Evolutionary conservation across 2,888 invertebrate species (phyloP).

Genomic region (Oscheius sp.): DNA sequence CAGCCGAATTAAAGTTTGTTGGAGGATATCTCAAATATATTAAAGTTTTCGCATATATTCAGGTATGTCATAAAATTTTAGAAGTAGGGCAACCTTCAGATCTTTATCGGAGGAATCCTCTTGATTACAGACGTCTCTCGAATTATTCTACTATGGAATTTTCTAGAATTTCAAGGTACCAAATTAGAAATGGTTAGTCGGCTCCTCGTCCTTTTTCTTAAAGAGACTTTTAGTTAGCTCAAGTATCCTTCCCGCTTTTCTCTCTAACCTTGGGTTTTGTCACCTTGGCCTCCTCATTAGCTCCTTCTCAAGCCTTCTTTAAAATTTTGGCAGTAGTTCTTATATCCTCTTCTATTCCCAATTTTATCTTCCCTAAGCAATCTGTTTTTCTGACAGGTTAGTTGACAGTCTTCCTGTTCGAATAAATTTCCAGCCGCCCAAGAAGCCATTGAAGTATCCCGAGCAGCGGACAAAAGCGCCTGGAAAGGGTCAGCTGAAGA

Average conservation of each 20-base stretch:
- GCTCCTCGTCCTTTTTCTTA: neutral
- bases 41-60: conserved; percentile 22
- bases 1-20: neutral
- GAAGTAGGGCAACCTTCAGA: conserved; percentile 37
- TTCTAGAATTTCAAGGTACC: conserved; percentile 46
- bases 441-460: conserved; percentile 50
- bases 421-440: conserved; percentile 44
- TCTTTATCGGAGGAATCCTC: conserved; percentile 54
- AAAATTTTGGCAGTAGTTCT: conserved; percentile 48
- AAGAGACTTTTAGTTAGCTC: conserved; percentile 38
- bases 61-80: neutral
- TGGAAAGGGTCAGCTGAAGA: conserved; percentile 23
- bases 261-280: conserved; percentile 50
- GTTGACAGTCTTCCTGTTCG: neutral
- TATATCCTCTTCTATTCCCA: conserved; percentile 50
- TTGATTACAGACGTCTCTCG: conserved; percentile 56
- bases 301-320: conserved; percentile 46
- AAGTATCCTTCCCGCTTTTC: conserved; percentile 51
- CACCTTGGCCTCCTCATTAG: conserved; percentile 44
- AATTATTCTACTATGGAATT: conserved; percentile 54
- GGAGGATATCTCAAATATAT: conserved; percentile 13
- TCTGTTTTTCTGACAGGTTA: conserved; percentile 45
- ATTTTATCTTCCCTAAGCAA: conserved; percentile 48
- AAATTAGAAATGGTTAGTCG: conserved; percentile 52
- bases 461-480: conserved; percentile 45